Base-by-base conservation (phyloP, 2,888 invertebrate species). In the Hoplodrina ambigua region DNA sequence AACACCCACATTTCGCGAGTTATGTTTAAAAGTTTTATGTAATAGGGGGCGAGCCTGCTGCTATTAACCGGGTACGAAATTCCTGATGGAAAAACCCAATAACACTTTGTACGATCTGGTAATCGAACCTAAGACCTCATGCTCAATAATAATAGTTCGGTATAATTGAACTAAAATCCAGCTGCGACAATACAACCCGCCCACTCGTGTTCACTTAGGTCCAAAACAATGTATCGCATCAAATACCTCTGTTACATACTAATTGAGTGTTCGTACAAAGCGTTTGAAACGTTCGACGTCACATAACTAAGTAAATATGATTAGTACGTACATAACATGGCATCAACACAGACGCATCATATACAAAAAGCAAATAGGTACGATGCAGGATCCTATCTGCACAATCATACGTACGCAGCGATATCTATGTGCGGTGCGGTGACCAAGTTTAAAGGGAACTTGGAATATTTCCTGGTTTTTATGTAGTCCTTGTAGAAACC, bases 341-440 rank as follows among this genome's bases (percentile, higher is more conserved):
- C 72, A 49, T 41, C 67, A 60, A 64, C 63, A 74, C 61, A 71
- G 67, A 68, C 63, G 64, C 72, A 71, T 65, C 46, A 59, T 33
- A 56, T 37, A 70, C 75, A 78, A 78, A 81, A 81, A 83, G 78
- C 66, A 83, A 71, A 80, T 74, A 78, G 75, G 76, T 75, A 69
- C 65, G 58, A 19, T 80, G 77, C 78, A 78, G 66, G 59, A 72
- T 72, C 50, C 72, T 69, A 70, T 68, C 72, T 62, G 70, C 67
- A 70, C 69, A 55, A 66, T 69, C 69, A 64, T 69, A 58, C 62
- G 41, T 17, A 57, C 41, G 55, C 44, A 60, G 69, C 41, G 61
- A 69, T 80, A 75, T 78, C 58, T 84, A 78, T 78, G 75, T 69
- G 61, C 74, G 62, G 15, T 74, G 63, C 56, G 61, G 81, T 69